These are phyloP conservation scores for Siniperca obscura DNA, from an alignment of 2,797 vertebrate genomes.

Conservation along the genomic window DNA sequence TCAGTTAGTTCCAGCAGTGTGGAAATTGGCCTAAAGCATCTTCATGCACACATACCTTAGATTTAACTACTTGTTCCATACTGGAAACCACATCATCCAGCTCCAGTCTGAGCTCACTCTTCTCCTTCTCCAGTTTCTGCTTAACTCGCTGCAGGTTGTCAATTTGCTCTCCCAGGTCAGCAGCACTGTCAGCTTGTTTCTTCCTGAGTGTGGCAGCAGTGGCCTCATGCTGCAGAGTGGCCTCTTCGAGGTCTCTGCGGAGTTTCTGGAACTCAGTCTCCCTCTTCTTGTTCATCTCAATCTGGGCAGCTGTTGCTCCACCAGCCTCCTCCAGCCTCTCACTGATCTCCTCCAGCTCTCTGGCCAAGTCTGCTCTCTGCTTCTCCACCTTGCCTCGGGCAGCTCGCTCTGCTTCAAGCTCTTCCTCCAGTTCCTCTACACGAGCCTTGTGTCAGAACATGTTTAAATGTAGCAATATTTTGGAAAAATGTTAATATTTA, in stretches of 20 bases:
- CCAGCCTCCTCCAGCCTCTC: conserved; percentile 88
- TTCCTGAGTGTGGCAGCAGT: conserved; percentile 87
- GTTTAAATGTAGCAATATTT: background rate
- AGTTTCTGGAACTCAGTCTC: conserved; percentile 93
- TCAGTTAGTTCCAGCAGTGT: background rate
- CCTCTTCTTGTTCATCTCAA: conserved; percentile 89
- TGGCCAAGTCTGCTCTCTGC: conserved; percentile 88
- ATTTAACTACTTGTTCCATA: conserved; percentile 84
- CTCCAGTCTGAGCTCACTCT: conserved; percentile 86
- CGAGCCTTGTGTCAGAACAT: conserved; percentile 79
- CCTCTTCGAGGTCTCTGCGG: conserved; percentile 90
- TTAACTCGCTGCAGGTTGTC: conserved; percentile 93
- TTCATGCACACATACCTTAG: conserved; percentile 71
- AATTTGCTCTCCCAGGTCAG: conserved; percentile 91
- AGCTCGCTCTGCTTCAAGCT: conserved; percentile 90
- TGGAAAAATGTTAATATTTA: background rate
- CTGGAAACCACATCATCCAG: conserved; percentile 85
- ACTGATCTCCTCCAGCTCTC: conserved; percentile 94
- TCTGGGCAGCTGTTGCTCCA: conserved; percentile 84
- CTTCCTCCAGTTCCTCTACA: conserved; percentile 92
- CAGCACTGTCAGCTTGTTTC: conserved; percentile 90
- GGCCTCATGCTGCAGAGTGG: conserved; percentile 92
- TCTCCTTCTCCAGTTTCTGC: conserved; percentile 89
- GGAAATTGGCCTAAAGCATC: conserved; percentile 81
- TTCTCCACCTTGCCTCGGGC: conserved; percentile 93